Evolutionary conservation across 2,113 vertebrate genomes (phyloP).

Genomic region (Carassius carassius): DNA sequence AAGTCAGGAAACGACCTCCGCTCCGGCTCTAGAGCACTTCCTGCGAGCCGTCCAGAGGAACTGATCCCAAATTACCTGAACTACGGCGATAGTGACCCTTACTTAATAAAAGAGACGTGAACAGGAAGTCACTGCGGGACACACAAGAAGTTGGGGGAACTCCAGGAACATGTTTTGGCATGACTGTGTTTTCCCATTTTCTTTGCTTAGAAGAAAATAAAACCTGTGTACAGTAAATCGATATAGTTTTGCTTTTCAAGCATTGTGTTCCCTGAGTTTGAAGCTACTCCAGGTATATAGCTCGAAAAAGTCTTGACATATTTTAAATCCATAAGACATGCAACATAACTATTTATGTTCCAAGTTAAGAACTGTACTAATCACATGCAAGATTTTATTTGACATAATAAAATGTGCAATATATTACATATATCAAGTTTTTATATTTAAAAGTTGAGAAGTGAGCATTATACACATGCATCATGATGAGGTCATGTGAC

Average conservation of each 20-base stretch:
- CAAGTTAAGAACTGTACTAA: too few species aligned
- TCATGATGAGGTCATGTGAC: too few species aligned
- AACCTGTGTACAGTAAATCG: background rate
- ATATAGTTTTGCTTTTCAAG: background rate
- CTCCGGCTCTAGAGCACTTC: background rate
- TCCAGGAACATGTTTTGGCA: conserved; percentile 14
- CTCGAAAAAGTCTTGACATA: background rate
- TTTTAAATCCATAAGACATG: background rate
- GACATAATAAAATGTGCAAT: too few species aligned
- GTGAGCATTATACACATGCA: too few species aligned
- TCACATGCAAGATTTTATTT: too few species aligned
- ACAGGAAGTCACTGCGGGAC: conserved; percentile 15
- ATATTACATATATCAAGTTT: too few species aligned
- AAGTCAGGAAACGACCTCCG: background rate
- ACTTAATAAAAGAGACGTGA: background rate
- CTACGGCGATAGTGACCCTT: background rate
- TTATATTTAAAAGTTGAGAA: too few species aligned
- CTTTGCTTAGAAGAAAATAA: background rate
- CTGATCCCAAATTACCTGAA: background rate
- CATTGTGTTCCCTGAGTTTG: background rate
- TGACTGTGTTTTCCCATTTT: background rate
- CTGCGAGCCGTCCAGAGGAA: background rate
- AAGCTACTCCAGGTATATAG: too few species aligned
- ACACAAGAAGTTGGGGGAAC: conserved; percentile 8
- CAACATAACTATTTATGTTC: background rate